Evolutionary conservation across 2,888 invertebrate genomes (phyloP).

Genomic region (Brenthis hecate): DNA sequence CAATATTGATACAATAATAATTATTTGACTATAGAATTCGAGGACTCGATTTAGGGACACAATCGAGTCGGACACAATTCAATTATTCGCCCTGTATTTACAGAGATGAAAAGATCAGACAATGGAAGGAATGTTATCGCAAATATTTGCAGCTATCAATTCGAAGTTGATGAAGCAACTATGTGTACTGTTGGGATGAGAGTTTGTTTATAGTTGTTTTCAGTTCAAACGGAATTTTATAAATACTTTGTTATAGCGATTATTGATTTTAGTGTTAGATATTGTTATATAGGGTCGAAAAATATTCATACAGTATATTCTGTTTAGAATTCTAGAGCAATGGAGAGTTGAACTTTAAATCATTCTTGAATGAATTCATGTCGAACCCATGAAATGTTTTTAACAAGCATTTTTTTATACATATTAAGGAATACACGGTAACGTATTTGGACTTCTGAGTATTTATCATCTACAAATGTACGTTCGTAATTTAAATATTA

Average conservation of each 20-base stretch:
- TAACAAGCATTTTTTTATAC: too few species aligned
- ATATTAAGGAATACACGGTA: too few species aligned
- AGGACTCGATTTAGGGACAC: slow-evolving; percentile 3
- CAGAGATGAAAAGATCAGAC: slow-evolving; percentile 33
- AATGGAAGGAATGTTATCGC: slow-evolving; percentile 19
- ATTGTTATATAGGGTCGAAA: not conserved
- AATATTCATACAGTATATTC: too few species aligned
- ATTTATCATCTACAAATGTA: too few species aligned
- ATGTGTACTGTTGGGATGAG: not conserved
- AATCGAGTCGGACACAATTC: slow-evolving; percentile 20
- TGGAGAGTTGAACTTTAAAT: too few species aligned
- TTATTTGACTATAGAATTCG: slow-evolving; percentile 2
- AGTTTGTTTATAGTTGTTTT: slow-evolving; percentile 1
- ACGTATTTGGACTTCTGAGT: too few species aligned
- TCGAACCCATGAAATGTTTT: too few species aligned
- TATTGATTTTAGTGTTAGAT: too few species aligned
- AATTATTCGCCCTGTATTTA: slow-evolving; percentile 35
- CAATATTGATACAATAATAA: not conserved
- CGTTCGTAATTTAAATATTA: too few species aligned
- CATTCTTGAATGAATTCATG: too few species aligned
- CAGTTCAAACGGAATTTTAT: not conserved
- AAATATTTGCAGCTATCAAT: slow-evolving; percentile 36
- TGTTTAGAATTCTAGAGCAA: too few species aligned
- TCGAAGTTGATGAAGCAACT: slow-evolving; percentile 18
- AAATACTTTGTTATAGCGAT: not conserved